phyloP scores from a whole-genome alignment of 2,888 invertebrate species.

The Autographa gamma region DNA sequence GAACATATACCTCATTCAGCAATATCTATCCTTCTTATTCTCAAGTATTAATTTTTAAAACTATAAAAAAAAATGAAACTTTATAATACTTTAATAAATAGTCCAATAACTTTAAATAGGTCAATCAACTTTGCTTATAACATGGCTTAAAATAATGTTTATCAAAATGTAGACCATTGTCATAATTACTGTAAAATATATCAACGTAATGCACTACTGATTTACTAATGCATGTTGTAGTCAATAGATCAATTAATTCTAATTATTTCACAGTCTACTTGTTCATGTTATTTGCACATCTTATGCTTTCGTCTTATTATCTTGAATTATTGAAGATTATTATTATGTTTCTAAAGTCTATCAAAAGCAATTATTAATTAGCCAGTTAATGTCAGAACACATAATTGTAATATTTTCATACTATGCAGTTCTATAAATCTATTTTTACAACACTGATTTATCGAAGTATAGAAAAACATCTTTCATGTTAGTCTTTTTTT shows the following conservation, averaged over 20 bases:
- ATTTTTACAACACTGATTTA: no score
- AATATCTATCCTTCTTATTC: no score
- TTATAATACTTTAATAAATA: no score
- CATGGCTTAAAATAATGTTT: not conserved
- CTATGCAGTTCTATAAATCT: no score
- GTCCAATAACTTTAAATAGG: not conserved
- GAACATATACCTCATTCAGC: no score
- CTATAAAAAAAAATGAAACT: no score
- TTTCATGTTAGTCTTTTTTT: no score
- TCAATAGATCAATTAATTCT: conserved; percentile 35
- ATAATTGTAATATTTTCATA: no score
- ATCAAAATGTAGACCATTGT: conserved; percentile 20
- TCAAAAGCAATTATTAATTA: no score
- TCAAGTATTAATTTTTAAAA: no score
- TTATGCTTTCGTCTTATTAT: conserved; percentile 15
- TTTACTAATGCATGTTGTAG: conserved; percentile 32
- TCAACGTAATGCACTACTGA: conserved; percentile 32
- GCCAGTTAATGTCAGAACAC: no score
- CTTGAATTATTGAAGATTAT: not conserved
- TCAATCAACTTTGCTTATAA: not conserved
- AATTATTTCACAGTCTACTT: conserved; percentile 42
- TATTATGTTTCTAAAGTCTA: not conserved
- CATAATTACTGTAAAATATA: conserved; percentile 24
- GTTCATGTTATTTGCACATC: not conserved
- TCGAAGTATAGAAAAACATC: no score